phyloP scores from a whole-genome alignment of 2,113 vertebrate species.

The Menidia beryllina region DNA sequence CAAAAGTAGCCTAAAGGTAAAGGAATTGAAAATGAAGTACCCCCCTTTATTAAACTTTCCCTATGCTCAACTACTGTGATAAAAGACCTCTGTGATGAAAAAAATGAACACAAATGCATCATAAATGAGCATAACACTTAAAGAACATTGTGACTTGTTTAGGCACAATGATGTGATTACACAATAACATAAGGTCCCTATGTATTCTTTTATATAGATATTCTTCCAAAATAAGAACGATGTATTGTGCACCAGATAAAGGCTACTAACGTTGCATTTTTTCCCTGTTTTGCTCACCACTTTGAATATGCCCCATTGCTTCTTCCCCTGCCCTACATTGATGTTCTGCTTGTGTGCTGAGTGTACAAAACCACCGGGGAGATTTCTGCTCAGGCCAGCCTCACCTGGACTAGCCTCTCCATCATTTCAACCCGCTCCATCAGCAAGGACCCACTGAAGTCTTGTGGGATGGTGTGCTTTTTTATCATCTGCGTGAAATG shows the following conservation, averaged over 20 bases:
- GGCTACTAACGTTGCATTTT: conserved; percentile 15
- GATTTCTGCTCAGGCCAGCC: conserved; percentile 50
- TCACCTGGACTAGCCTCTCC: conserved; percentile 67
- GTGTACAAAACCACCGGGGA: conserved; percentile 58
- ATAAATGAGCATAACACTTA: conserved; percentile 41
- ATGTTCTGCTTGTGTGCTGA: conserved; percentile 70
- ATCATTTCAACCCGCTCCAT: conserved; percentile 75
- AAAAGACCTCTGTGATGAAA: conserved; percentile 51
- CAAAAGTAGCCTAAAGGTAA: conserved; percentile 56
- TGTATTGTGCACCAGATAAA: conserved; percentile 34
- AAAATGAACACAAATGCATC: conserved; percentile 40
- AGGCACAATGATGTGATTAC: not conserved
- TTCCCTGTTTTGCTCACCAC: conserved; percentile 30
- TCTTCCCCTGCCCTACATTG: conserved; percentile 72
- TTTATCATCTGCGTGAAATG: conserved; percentile 2
- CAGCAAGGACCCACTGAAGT: conserved; percentile 36
- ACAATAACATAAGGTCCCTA: conserved; percentile 32
- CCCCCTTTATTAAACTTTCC: conserved; percentile 58
- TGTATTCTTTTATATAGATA: conserved; percentile 19
- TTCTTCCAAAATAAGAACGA: conserved; percentile 18
- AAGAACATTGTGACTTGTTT: conserved; percentile 31
- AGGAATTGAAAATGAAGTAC: conserved; percentile 62
- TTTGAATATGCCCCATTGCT: conserved; percentile 60
- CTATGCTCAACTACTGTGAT: conserved; percentile 51
- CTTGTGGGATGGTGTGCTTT: conserved; percentile 43